Conservation (phyloP, 2,797 vertebrate genomes). For the Lithobates sylvaticus region DNA sequence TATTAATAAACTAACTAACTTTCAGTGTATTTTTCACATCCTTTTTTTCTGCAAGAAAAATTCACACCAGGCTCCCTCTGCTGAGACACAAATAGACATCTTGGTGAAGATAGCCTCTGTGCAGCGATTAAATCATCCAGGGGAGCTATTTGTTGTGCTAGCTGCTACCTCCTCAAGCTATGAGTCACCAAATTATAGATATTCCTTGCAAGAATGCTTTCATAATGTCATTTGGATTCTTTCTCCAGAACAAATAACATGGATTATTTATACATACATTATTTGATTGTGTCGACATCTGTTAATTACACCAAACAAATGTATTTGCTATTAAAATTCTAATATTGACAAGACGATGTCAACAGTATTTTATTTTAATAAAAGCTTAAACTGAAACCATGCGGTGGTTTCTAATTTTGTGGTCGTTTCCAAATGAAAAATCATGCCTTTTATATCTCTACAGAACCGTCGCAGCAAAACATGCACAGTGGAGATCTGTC, state of each 20-base stretch:
- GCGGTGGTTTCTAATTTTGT: too few relatives aligned
- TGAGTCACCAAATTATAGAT: slow-evolving; percentile 1
- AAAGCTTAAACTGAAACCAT: too few relatives aligned
- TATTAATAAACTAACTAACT: too few relatives aligned
- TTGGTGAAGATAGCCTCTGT: background rate
- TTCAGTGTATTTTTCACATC: background rate
- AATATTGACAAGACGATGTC: background rate
- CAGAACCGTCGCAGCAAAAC: too few relatives aligned
- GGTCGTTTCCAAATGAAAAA: too few relatives aligned
- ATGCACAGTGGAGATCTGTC: too few relatives aligned
- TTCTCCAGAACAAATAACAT: background rate
- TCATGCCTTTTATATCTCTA: too few relatives aligned
- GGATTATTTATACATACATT: background rate
- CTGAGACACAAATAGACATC: background rate
- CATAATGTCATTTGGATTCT: background rate
- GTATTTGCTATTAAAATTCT: background rate
- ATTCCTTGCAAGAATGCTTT: slow-evolving; percentile 4
- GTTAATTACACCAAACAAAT: background rate
- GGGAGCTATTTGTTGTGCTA: slow-evolving; percentile 9
- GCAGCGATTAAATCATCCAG: slow-evolving; percentile 7
- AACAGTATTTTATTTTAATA: background rate
- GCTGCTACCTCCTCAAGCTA: slow-evolving; percentile 16
- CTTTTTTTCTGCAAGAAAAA: background rate
- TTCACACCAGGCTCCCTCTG: background rate
- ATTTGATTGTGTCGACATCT: background rate